Conservation (phyloP, 2,113 vertebrate species). For the Riparia riparia region DNA sequence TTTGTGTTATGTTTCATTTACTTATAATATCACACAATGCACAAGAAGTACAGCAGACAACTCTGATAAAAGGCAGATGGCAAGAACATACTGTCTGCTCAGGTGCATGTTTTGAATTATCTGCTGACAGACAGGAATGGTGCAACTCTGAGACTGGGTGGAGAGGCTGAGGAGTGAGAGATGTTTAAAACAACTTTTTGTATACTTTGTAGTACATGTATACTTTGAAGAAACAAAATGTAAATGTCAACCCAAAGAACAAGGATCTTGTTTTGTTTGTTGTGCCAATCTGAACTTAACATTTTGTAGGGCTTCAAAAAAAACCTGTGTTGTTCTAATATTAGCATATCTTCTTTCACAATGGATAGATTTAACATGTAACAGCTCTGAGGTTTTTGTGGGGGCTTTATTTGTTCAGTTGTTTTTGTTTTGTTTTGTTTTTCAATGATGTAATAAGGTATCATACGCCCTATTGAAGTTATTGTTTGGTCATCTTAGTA, state of each 20-base stretch:
- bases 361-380: neutral
- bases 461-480: neutral
- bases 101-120: neutral
- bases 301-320: neutral
- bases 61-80: neutral
- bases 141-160: neutral
- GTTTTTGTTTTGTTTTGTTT: neutral
- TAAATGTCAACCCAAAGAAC: neutral
- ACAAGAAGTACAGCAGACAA: neutral
- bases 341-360: neutral
- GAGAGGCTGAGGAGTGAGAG: neutral
- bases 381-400: neutral
- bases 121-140: neutral
- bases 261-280: neutral
- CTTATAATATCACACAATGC: neutral
- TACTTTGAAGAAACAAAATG: neutral
- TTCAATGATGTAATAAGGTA: neutral
- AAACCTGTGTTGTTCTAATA: neutral
- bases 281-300: neutral
- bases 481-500: neutral
- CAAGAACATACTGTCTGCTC: neutral
- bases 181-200: neutral
- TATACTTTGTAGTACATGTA: neutral
- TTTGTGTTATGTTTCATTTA: neutral
- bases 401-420: accelerated